Evolutionary conservation across 2,113 vertebrate species (phyloP).

Genomic region (Dendropsophus ebraccatus): DNA sequence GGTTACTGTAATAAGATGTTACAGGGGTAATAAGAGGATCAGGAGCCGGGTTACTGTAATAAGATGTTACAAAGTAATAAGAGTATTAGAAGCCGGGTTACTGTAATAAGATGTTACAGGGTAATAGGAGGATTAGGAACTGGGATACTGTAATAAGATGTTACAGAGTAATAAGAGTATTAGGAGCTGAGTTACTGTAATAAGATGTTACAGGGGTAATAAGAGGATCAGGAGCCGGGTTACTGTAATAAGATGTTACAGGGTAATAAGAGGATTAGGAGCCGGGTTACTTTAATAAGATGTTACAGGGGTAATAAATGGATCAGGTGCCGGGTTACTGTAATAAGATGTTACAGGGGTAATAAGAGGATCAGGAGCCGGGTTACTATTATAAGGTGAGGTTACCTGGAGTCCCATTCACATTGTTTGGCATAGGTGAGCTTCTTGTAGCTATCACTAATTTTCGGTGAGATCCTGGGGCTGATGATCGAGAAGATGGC

Average conservation of each 20-base stretch:
- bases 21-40: constrained; percentile 46
- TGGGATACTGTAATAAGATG: constrained; percentile 4
- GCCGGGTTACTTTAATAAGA: constrained; percentile 24
- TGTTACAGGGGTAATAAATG: constrained; percentile 32
- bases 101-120: background rate
- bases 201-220: background rate
- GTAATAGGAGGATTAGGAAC: background rate
- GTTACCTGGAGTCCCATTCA: constrained; percentile 83
- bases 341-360: no score
- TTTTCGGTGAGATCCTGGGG: constrained; percentile 68
- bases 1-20: constrained; percentile 32
- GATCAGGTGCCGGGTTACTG: constrained; percentile 10
- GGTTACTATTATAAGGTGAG: constrained; percentile 7
- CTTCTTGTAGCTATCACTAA: constrained; percentile 67
- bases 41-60: constrained; percentile 15
- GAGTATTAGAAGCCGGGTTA: constrained; percentile 27
- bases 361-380: constrained; percentile 41
- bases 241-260: constrained; percentile 28
- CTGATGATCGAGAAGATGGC: constrained; percentile 74
- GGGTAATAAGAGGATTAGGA: constrained; percentile 32
- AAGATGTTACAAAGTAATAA: constrained; percentile 61
- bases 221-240: constrained; percentile 14
- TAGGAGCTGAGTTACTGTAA: constrained; percentile 6
- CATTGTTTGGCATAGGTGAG: constrained; percentile 71
- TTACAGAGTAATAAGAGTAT: background rate